Percentiles rank a stretch among this genome's conserved stretches.
These are phyloP conservation scores for Dufourea novaeangliae DNA, from an alignment of 1,140 invertebrate genomes.

Conservation along the genomic window DNA sequence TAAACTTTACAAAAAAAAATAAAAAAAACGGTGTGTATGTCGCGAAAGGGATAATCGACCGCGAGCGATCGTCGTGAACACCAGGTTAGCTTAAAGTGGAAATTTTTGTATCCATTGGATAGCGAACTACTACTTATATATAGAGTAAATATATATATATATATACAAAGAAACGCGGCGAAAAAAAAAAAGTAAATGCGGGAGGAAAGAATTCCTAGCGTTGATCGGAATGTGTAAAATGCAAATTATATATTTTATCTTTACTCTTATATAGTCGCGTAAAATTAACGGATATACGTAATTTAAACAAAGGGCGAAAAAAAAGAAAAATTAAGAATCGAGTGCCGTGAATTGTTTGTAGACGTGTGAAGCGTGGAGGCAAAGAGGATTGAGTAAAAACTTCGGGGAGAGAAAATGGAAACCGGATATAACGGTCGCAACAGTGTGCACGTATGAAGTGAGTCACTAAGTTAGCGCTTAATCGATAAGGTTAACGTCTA, in stretches of 20 bases:
- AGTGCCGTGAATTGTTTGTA: slow-evolving; percentile 72
- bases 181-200: slow-evolving; percentile 59
- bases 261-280: slow-evolving; percentile 75
- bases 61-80: slow-evolving; percentile 70
- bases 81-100: slow-evolving; percentile 69
- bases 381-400: slow-evolving; percentile 17
- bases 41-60: slow-evolving; percentile 25
- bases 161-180: slow-evolving; percentile 52
- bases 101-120: slow-evolving; percentile 74
- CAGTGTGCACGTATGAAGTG: slow-evolving; percentile 65
- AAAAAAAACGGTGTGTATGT: not conserved
- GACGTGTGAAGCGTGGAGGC: slow-evolving; percentile 54
- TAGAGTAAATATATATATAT: slow-evolving; percentile 54
- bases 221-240: slow-evolving; percentile 66
- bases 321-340: slow-evolving; percentile 19
- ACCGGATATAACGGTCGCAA: slow-evolving; percentile 19
- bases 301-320: slow-evolving; percentile 45
- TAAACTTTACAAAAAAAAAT: not conserved
- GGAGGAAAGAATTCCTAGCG: slow-evolving; percentile 59
- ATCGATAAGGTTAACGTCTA: slow-evolving; percentile 67
- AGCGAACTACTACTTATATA: slow-evolving; percentile 69
- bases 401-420: not conserved
- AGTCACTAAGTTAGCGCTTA: slow-evolving; percentile 68
- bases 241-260: slow-evolving; percentile 81
- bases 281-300: slow-evolving; percentile 67